phyloP scores from a whole-genome alignment of 2,113 vertebrate species.

The Coturnix japonica region DNA sequence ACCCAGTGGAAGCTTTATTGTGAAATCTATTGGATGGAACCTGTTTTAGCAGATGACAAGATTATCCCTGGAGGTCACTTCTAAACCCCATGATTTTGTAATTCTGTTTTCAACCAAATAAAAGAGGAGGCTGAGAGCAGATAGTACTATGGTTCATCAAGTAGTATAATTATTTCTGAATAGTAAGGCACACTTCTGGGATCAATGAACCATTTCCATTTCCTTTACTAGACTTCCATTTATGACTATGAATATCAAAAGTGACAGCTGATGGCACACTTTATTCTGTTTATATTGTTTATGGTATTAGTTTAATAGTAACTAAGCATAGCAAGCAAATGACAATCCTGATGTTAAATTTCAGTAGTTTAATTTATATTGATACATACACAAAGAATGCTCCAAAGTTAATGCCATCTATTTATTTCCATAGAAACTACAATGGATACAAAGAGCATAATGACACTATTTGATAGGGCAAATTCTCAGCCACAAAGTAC shows the following conservation, averaged over 20 bases:
- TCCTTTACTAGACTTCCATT: constrained; percentile 13
- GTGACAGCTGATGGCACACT: constrained; percentile 10
- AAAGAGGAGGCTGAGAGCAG: not conserved
- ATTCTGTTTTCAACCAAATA: not conserved
- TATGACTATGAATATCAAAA: constrained; percentile 30
- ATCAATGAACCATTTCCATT: not conserved
- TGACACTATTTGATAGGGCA: not conserved
- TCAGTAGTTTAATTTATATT: not conserved
- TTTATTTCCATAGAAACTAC: not conserved
- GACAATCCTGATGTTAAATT: constrained; percentile 1
- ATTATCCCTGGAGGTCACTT: not conserved
- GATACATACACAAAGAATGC: not conserved
- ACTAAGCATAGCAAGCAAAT: not conserved
- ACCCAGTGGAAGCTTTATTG: not conserved
- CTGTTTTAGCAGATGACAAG: not conserved
- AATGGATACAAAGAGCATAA: not conserved
- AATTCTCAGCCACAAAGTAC: not conserved
- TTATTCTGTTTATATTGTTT: constrained; percentile 36
- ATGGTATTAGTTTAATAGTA: constrained; percentile 42
- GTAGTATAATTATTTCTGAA: constrained; percentile 29
- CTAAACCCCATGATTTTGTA: not conserved
- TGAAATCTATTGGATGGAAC: not conserved
- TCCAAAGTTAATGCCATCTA: not conserved
- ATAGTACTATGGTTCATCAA: not conserved
- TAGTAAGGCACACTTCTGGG: not conserved